These are phyloP conservation scores for Bostrychus sinensis DNA, from an alignment of 2,113 vertebrate species.

Conservation along the genomic window DNA sequence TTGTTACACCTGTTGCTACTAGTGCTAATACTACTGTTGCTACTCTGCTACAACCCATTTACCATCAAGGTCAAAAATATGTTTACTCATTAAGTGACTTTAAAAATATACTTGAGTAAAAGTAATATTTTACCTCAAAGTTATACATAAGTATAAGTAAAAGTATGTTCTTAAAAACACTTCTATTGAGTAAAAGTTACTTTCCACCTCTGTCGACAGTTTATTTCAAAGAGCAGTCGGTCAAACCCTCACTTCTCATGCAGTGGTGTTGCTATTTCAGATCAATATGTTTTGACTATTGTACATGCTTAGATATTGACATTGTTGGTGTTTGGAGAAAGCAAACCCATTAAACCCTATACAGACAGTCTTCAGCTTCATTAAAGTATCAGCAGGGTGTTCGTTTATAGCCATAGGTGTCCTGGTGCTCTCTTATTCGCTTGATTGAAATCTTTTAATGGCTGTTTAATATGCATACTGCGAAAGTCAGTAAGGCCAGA, in stretches of 20 bases:
- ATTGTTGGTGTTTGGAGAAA: conserved; percentile 15
- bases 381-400: not conserved
- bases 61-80: too few relatives aligned
- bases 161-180: not conserved
- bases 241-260: not conserved
- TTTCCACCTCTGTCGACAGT: too few relatives aligned
- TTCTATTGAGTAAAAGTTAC: too few relatives aligned
- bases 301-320: conserved; percentile 10
- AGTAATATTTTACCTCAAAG: not conserved
- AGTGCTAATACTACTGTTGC: too few relatives aligned
- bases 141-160: not conserved
- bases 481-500: not conserved
- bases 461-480: not conserved
- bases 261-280: not conserved
- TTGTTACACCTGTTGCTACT: too few relatives aligned
- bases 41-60: too few relatives aligned
- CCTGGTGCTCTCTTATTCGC: not conserved
- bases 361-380: conserved; percentile 8
- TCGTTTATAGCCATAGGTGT: not conserved
- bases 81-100: too few relatives aligned
- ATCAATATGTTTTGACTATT: conserved; percentile 18
- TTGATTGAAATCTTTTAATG: conserved; percentile 5
- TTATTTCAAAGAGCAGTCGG: conserved; percentile 8
- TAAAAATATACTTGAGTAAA: not conserved
- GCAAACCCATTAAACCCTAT: conserved; percentile 7